Base-by-base conservation (phyloP, 2,797 vertebrate genomes). In the Lateolabrax maculatus region DNA sequence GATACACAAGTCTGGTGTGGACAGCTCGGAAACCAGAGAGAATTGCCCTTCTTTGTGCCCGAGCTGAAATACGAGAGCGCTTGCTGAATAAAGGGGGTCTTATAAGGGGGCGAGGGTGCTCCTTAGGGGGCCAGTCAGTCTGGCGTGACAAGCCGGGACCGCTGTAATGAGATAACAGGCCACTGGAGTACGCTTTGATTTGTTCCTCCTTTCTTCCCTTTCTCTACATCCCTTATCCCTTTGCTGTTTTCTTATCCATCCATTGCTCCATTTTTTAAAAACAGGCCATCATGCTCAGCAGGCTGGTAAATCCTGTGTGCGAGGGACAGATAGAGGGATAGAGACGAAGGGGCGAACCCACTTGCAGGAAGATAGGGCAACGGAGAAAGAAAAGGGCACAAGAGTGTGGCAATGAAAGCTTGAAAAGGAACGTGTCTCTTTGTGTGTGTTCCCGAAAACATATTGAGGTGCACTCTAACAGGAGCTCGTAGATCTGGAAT, bases 151-250 rank as follows among this genome's bases (percentile, higher is more conserved):
- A 90, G 88, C 87, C 76, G 76, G 81, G 80, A 77, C 85, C 67
- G 84, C 81, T 91, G 92, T 92, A 92, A 93, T 93, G 89, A 94
- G 93, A 94, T 94, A 94, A 94, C 90, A 90, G 90, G 88, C 90
- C 88, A 63, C 84, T 89, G 87, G 90, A 87, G 91, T 84, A 86
- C 27, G 80, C 84, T 69, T 88, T 83, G 83, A 93, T 88, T 91
- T 89, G 82, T 81, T 84, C 75, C 84, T 87, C 79, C 63, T 85
- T 89, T 89, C 81, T 88, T 80, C 87, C 72, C 77, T 76, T 84
- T 89, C 75, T 77, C 53, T 41, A 55, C 60, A 49, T 79, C 81
- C 80, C 81, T 92, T 86, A 88, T 92, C 88, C 89, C 53, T 74
- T 66, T 56, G 46, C 88, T 66, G 53, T 89, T 87, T 89, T 86